These are phyloP conservation scores for Oxygymnocypris stewartii DNA, from an alignment of 2,113 vertebrate genomes.

Conservation along the genomic window DNA sequence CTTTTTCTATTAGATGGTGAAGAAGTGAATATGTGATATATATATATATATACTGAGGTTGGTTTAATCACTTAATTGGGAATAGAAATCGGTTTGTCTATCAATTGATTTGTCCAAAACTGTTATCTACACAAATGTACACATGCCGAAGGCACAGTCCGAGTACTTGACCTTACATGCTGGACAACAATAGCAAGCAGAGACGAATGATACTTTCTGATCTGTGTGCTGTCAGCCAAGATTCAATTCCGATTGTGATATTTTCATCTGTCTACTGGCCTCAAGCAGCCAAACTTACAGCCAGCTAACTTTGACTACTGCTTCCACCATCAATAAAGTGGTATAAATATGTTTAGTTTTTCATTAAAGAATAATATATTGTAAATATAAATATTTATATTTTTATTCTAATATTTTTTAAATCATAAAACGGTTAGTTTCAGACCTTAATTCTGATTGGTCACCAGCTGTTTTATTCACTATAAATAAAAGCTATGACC, in stretches of 20 bases:
- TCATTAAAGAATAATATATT: background rate
- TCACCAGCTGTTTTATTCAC: background rate
- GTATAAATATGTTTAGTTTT: background rate
- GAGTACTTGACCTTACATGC: slow-evolving; percentile 20
- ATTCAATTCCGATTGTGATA: background rate
- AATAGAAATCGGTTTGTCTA: background rate
- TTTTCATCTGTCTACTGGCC: slow-evolving; percentile 8
- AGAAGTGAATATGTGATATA: background rate
- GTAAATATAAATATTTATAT: no score
- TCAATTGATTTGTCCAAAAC: background rate
- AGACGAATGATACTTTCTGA: background rate
- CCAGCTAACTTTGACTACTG: background rate
- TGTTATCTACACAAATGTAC: slow-evolving; percentile 1
- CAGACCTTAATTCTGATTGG: background rate
- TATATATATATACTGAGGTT: background rate
- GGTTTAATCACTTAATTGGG: background rate
- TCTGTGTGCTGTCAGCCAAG: background rate
- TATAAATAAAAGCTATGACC: background rate
- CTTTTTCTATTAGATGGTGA: background rate
- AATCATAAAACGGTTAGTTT: background rate
- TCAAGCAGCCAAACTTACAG: background rate
- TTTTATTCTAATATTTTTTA: no score
- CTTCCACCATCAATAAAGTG: background rate
- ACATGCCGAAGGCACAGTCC: background rate
- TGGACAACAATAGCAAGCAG: background rate